phyloP scores from a whole-genome alignment of 2,113 vertebrate genomes.

The Istiophorus platypterus region DNA sequence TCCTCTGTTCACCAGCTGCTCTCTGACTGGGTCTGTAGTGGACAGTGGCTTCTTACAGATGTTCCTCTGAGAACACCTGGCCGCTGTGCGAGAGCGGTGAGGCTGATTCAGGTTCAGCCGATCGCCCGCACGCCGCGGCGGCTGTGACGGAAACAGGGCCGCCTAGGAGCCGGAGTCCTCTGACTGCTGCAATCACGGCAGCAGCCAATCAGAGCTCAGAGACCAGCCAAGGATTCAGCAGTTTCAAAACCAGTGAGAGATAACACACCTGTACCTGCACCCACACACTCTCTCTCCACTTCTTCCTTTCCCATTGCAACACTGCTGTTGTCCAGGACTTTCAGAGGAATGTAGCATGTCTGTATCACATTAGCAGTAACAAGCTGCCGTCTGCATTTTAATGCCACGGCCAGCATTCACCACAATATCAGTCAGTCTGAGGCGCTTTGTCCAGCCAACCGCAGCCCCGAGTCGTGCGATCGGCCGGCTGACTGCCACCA shows the following conservation, averaged over 20 bases:
- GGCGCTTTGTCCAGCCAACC: conserved; percentile 2
- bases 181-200: background rate
- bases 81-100: too few relatives aligned
- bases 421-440: conserved; percentile 10
- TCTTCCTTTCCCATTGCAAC: conserved; percentile 23
- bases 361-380: too few relatives aligned
- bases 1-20: too few relatives aligned
- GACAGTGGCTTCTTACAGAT: too few relatives aligned
- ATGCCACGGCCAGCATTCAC: conserved; percentile 24
- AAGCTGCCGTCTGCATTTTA: conserved; percentile 25
- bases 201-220: conserved; percentile 42
- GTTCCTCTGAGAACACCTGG: too few relatives aligned
- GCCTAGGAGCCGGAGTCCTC: too few relatives aligned
- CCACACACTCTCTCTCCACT: background rate
- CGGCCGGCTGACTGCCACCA: background rate
- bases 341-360: background rate
- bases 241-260: conserved; percentile 35
- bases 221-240: background rate
- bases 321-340: conserved; percentile 4
- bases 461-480: conserved; percentile 21
- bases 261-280: background rate
- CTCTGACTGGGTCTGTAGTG: too few relatives aligned
- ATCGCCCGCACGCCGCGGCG: too few relatives aligned
- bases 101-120: too few relatives aligned
- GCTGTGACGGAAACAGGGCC: too few relatives aligned